Percentiles rank a stretch among this genome's conserved stretches.
phyloP scores from a whole-genome alignment of 2,797 vertebrate species.

The Helarctos malayanus region DNA sequence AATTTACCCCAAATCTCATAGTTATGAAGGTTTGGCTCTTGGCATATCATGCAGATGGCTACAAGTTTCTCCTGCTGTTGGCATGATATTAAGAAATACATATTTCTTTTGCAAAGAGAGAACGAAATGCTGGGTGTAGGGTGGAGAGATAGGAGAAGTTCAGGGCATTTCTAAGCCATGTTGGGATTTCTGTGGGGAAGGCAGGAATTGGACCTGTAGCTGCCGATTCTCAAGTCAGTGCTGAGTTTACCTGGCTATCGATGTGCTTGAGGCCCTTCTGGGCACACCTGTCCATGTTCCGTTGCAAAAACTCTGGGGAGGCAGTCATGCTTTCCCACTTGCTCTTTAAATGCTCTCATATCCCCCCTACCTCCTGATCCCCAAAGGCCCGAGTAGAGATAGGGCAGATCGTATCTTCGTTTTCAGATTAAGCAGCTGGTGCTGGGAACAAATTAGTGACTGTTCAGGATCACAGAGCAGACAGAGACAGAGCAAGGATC shows the following conservation, averaged over 20 bases:
- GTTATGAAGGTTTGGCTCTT: not conserved
- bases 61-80: not conserved
- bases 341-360: no score
- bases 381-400: rapidly evolving
- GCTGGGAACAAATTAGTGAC: not conserved
- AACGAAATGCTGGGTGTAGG: not conserved
- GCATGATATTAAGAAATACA: not conserved
- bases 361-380: not conserved
- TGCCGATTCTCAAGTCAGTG: not conserved
- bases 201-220: not conserved
- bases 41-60: not conserved
- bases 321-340: not conserved
- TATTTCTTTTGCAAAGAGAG: not conserved
- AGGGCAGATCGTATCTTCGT: no score
- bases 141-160: not conserved
- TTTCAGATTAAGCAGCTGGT: not conserved
- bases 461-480: not conserved
- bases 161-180: not conserved
- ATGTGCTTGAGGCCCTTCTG: no score
- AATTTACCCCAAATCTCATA: not conserved
- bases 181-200: not conserved
- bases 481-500: not conserved
- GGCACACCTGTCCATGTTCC: no score
- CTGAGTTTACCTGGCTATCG: not conserved
- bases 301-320: not conserved